phyloP scores from a whole-genome alignment of 2,888 invertebrate species.

The Gortyna flavago region DNA sequence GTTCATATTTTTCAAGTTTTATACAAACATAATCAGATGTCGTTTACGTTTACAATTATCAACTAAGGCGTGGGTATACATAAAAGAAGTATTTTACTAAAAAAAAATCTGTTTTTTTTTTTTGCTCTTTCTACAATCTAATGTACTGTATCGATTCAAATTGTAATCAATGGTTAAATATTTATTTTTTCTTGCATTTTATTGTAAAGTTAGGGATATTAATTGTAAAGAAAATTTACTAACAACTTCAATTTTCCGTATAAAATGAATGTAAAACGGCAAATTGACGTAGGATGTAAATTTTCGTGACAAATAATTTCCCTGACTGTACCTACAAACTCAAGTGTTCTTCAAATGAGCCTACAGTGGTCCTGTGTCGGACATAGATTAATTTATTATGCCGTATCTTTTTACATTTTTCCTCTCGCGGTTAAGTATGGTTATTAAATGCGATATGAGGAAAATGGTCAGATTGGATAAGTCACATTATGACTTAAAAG shows the following conservation, averaged over 20 bases:
- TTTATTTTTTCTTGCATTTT: not conserved
- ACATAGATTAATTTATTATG: not conserved
- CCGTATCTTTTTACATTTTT: not conserved
- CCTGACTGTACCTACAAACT: not conserved
- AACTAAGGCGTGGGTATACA: not conserved
- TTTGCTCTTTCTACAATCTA: constrained; percentile 12
- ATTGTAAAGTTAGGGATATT: not conserved
- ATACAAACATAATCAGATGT: constrained; percentile 28
- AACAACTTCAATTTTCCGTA: not conserved
- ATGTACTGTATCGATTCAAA: not conserved
- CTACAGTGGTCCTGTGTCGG: not conserved
- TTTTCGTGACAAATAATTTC: not conserved
- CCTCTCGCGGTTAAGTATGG: not conserved
- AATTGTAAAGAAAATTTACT: not conserved
- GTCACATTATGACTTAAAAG: not conserved
- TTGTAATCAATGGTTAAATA: constrained; percentile 10
- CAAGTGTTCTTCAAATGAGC: not conserved
- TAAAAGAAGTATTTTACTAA: not conserved
- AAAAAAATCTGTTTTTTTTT: no score
- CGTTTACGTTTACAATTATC: constrained; percentile 8
- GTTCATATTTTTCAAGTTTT: constrained; percentile 45
- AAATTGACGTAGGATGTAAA: not conserved
- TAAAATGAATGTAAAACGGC: not conserved
- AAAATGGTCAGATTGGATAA: constrained; percentile 6
- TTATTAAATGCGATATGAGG: constrained; percentile 4